Percentiles rank a stretch among this genome's conserved stretches.
Conservation (phyloP, 2,888 invertebrate genomes). For the Cephus spinipes region DNA sequence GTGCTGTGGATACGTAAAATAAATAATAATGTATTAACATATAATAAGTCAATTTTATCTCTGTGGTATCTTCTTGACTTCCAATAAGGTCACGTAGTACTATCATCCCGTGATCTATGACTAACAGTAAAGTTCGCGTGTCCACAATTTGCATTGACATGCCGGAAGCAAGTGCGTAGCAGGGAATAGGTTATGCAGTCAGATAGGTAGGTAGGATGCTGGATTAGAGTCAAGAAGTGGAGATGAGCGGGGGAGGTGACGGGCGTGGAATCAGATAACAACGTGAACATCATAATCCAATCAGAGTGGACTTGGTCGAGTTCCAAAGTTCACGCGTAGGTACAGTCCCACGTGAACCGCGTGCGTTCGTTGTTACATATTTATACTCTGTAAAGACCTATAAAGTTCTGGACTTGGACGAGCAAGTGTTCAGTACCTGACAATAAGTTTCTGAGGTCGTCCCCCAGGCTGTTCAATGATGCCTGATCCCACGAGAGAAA, state of each 20-base stretch:
- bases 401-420: not conserved
- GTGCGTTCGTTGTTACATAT: not conserved
- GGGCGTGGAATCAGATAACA: slow-evolving; percentile 40
- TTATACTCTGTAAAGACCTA: not conserved
- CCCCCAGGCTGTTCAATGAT: not conserved
- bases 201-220: not conserved
- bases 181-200: not conserved
- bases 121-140: not conserved
- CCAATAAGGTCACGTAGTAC: not conserved
- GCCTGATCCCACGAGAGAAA: not conserved
- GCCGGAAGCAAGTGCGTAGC: slow-evolving; percentile 32
- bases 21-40: not conserved
- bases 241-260: slow-evolving; percentile 22
- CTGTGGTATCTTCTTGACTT: not conserved
- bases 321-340: not conserved
- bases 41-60: not conserved
- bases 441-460: not conserved
- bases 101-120: not conserved
- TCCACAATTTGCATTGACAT: slow-evolving; percentile 8
- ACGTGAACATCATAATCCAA: slow-evolving; percentile 38
- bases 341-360: not conserved
- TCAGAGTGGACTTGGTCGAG: slow-evolving; percentile 11
- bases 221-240: not conserved
- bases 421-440: not conserved
- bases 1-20: not conserved